These are phyloP conservation scores for Corythornis cristatus DNA, from an alignment of 2,113 vertebrate genomes.

Conservation along the genomic window DNA sequence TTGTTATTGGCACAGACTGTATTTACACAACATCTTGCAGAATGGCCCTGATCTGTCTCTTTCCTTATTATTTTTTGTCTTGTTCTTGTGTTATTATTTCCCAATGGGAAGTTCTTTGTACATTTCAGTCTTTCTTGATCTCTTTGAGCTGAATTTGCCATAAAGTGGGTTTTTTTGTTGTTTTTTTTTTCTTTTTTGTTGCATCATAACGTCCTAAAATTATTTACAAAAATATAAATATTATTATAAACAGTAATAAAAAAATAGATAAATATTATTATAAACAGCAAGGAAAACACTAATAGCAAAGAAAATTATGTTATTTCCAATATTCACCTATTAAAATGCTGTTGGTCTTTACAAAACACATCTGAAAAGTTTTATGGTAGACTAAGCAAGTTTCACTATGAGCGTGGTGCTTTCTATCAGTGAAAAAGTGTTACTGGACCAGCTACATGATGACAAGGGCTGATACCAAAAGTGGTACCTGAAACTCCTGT, in stretches of 20 bases:
- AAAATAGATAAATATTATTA: too few species aligned
- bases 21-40: background rate
- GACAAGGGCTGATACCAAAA: background rate
- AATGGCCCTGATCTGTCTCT: background rate
- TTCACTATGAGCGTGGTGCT: background rate
- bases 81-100: background rate
- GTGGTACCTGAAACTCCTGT: background rate
- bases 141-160: background rate
- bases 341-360: background rate
- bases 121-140: background rate
- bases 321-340: background rate
- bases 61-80: background rate
- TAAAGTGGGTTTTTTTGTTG: too few species aligned
- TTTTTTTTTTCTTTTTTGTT: background rate
- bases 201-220: background rate
- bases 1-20: background rate
- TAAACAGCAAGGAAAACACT: background rate
- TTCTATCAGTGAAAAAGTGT: background rate
- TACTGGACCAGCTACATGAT: background rate
- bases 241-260: background rate
- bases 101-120: background rate
- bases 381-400: background rate
- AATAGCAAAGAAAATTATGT: background rate
- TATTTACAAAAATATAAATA: background rate
- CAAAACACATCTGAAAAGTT: background rate